Evolutionary conservation across 2,113 vertebrate genomes (phyloP).

Genomic region (Progne subis): DNA sequence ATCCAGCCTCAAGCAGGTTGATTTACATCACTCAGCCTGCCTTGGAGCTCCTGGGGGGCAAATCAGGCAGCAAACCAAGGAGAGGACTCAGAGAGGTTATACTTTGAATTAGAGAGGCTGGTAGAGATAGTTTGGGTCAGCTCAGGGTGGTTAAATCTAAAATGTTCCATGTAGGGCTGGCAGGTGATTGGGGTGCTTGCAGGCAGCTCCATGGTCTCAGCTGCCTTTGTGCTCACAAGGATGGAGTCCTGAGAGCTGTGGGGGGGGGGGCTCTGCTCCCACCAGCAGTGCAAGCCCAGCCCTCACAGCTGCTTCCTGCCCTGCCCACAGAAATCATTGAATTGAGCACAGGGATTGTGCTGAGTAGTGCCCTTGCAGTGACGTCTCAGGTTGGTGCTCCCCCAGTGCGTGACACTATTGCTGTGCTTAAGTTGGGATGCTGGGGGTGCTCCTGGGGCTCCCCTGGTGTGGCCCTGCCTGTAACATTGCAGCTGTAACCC

Average conservation of each 20-base stretch:
- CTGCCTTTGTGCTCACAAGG: not conserved
- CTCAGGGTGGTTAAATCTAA: not conserved
- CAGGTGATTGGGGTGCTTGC: not conserved
- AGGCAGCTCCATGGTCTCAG: not conserved
- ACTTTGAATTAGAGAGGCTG: not conserved
- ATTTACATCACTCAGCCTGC: not conserved
- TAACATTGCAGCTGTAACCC: not conserved
- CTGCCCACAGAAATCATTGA: rapidly evolving
- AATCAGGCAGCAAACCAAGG: not conserved
- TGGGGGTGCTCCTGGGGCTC: not conserved
- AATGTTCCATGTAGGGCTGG: not conserved
- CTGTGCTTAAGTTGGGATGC: not conserved
- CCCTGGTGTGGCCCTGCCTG: not conserved
- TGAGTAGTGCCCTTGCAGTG: not conserved
- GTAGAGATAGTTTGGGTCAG: not conserved
- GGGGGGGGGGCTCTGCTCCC: not conserved
- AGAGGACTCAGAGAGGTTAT: not conserved
- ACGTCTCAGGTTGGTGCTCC: rapidly evolving
- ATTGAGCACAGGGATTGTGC: rapidly evolving
- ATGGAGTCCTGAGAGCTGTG: rapidly evolving
- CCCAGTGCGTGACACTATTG: rapidly evolving
- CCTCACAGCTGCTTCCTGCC: not conserved
- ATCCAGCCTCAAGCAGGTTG: not conserved
- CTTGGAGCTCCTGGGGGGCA: not conserved
- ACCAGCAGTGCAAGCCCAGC: not conserved